phyloP scores from a whole-genome alignment of 2,888 invertebrate genomes.

The Oscheius onirici region DNA sequence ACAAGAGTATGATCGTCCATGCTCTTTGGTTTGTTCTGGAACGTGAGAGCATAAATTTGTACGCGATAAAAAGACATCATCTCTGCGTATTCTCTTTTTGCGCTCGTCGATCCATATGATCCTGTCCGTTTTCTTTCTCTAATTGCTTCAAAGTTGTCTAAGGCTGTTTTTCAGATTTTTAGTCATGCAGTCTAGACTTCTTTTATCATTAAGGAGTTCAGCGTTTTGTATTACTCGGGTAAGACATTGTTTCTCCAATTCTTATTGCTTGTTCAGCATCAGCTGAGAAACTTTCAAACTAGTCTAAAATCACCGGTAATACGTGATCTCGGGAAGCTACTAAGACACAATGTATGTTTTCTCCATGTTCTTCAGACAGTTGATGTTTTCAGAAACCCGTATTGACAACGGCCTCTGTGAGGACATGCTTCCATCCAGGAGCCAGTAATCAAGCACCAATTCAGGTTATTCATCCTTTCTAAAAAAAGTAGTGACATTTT shows the following conservation, averaged over 20 bases:
- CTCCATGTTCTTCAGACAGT: background rate
- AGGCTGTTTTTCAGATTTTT: background rate
- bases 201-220: background rate
- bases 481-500: background rate
- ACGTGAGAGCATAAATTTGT: too few species aligned
- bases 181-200: slow-evolving; percentile 6
- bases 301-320: background rate
- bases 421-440: slow-evolving; percentile 55
- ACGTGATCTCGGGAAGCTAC: slow-evolving; percentile 1
- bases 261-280: slow-evolving; percentile 1
- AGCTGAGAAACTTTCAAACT: slow-evolving; percentile 15
- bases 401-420: slow-evolving; percentile 35
- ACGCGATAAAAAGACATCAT: too few species aligned
- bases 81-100: too few species aligned
- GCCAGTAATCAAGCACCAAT: slow-evolving; percentile 53
- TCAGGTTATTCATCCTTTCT: slow-evolving; percentile 34
- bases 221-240: background rate
- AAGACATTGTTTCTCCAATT: background rate
- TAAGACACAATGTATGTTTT: slow-evolving; percentile 16
- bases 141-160: background rate
- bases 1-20: too few species aligned
- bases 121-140: too few species aligned
- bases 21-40: too few species aligned
- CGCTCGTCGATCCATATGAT: too few species aligned
- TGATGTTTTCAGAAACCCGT: slow-evolving; percentile 38